These are phyloP conservation scores for Melanotaenia trifasciata DNA, from an alignment of 2,797 vertebrate species.

Conservation along the genomic window DNA sequence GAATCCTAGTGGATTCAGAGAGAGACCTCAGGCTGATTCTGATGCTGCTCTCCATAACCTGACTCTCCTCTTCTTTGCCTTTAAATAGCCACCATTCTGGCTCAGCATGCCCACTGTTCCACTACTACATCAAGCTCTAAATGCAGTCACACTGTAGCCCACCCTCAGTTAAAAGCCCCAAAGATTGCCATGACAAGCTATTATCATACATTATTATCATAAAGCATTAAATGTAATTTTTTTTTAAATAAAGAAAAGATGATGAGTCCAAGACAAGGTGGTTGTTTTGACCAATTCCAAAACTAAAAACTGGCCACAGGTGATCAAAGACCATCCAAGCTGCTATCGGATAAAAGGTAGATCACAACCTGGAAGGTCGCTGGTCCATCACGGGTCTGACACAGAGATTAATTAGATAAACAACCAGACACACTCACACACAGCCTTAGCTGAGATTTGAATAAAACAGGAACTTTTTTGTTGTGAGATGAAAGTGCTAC, in stretches of 20 bases:
- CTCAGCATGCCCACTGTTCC: neutral
- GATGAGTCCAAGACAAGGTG: neutral
- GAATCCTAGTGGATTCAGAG: slow-evolving; percentile 63
- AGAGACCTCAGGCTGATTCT: slow-evolving; percentile 29
- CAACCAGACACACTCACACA: too few species aligned
- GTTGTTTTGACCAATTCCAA: neutral
- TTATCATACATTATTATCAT: neutral
- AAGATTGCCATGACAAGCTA: neutral
- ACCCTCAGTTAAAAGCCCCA: neutral
- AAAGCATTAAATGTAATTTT: too few species aligned
- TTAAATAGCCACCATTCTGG: slow-evolving; percentile 39
- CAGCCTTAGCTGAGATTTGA: too few species aligned
- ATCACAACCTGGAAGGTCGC: too few species aligned
- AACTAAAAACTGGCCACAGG: neutral
- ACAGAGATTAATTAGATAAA: too few species aligned
- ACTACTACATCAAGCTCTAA: neutral
- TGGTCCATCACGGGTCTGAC: too few species aligned
- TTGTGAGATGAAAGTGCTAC: too few species aligned
- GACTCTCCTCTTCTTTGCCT: slow-evolving; percentile 15
- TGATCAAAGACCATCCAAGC: too few species aligned
- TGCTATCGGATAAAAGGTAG: too few species aligned
- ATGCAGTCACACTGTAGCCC: neutral
- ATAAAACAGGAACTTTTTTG: too few species aligned
- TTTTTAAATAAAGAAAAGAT: too few species aligned
- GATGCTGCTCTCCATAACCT: slow-evolving; percentile 27